Percentiles rank a stretch among this genome's conserved stretches.
Conservation (phyloP, 2,888 invertebrate genomes). For the Chymomyza fuscimana region DNA sequence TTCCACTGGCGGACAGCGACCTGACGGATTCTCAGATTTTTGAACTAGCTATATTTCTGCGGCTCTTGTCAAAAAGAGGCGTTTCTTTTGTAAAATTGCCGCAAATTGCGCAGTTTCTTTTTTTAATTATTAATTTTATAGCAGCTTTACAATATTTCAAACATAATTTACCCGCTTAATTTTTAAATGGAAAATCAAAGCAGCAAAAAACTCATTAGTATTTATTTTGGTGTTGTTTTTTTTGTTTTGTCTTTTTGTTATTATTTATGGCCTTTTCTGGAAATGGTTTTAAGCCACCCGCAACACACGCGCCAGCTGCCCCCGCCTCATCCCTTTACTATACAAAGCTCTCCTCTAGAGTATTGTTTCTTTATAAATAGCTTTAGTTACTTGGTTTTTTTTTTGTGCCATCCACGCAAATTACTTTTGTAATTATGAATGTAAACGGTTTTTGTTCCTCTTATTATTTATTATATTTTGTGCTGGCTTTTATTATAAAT, state of each 20-base stretch:
- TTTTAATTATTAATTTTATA: constrained; percentile 28
- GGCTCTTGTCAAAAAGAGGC: constrained; percentile 33
- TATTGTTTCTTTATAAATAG: neutral
- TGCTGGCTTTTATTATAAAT: neutral
- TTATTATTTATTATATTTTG: constrained; percentile 27
- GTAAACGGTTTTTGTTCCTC: constrained; percentile 1
- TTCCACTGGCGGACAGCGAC: too few species aligned
- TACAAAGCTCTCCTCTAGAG: neutral
- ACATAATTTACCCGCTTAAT: constrained; percentile 22
- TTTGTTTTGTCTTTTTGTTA: constrained; percentile 35
- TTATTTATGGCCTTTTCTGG: constrained; percentile 51
- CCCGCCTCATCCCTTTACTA: neutral
- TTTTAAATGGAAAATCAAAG: constrained; percentile 23
- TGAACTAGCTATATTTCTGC: neutral
- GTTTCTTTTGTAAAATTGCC: constrained; percentile 24
- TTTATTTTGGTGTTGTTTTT: constrained; percentile 43
- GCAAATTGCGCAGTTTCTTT: constrained; percentile 44
- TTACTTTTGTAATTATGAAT: constrained; percentile 21
- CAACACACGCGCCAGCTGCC: constrained; percentile 24
- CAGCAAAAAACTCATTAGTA: constrained; percentile 57
- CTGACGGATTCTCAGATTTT: neutral
- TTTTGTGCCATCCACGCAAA: constrained; percentile 7
- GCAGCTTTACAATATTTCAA: constrained; percentile 25
- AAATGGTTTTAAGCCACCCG: constrained; percentile 35
- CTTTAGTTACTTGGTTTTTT: neutral